Evolutionary conservation across 2,797 vertebrate species (phyloP).

Genomic region (Denticeps clupeoides): DNA sequence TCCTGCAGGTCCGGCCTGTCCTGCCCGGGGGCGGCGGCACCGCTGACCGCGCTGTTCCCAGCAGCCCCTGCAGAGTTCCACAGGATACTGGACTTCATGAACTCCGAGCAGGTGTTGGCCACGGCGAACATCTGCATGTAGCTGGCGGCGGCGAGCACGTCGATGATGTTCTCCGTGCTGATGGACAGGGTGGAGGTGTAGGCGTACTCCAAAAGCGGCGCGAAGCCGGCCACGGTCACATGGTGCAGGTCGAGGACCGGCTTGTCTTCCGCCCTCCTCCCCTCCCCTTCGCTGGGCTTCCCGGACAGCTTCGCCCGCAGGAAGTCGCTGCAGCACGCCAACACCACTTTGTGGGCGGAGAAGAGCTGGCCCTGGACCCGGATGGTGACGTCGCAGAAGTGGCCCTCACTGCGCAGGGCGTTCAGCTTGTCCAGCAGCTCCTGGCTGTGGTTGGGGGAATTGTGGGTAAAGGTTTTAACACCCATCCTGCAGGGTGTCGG

Average conservation of each 20-base stretch:
- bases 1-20: constrained; percentile 34
- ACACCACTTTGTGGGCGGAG: constrained; percentile 94
- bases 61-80: constrained; percentile 64
- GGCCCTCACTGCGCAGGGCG: constrained; percentile 72
- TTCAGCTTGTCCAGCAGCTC: constrained; percentile 80
- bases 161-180: constrained; percentile 96
- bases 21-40: constrained; percentile 4
- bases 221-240: constrained; percentile 81
- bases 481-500: constrained; percentile 50
- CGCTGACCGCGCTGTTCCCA: not conserved
- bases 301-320: constrained; percentile 89
- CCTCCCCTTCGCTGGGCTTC: constrained; percentile 64
- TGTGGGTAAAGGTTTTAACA: constrained; percentile 73
- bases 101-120: constrained; percentile 94
- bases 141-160: constrained; percentile 91
- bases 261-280: constrained; percentile 72
- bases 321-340: constrained; percentile 96
- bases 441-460: constrained; percentile 75
- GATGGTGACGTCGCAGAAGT: constrained; percentile 94
- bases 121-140: constrained; percentile 98
- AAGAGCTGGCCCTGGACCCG: constrained; percentile 97
- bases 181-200: constrained; percentile 96
- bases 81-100: constrained; percentile 98
- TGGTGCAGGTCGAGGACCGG: constrained; percentile 75
- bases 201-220: constrained; percentile 90